Evolutionary conservation across 1,140 invertebrate genomes (phyloP).

Genomic region (Atopsyche davidsoni): DNA sequence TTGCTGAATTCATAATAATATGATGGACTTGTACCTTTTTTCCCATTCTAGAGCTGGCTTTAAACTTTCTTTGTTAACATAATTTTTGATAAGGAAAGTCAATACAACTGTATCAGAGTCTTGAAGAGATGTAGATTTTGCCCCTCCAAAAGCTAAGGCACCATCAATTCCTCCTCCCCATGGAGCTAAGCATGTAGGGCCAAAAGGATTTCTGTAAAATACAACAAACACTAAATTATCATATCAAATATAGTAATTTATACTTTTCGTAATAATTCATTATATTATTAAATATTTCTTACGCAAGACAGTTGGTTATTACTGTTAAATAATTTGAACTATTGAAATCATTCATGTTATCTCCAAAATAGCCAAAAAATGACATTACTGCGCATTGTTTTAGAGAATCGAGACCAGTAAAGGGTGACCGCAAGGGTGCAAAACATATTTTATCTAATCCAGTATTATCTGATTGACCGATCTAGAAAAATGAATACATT

Average conservation of each 20-base stretch:
- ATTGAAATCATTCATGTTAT: constrained; percentile 49
- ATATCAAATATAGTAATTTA: constrained; percentile 2
- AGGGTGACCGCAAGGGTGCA: constrained; percentile 67
- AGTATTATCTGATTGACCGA: constrained; percentile 41
- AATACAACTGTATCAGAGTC: constrained; percentile 55
- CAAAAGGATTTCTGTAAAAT: constrained; percentile 53
- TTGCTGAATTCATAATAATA: neutral
- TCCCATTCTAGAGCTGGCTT: constrained; percentile 71
- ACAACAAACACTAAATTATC: too few relatives aligned
- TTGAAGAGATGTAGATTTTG: constrained; percentile 41
- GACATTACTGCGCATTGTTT: constrained; percentile 75
- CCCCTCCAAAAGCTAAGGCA: constrained; percentile 73
- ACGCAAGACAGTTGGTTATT: constrained; percentile 45
- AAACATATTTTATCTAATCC: constrained; percentile 76
- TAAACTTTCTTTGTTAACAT: constrained; percentile 49
- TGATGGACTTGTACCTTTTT: constrained; percentile 40
- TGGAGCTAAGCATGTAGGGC: constrained; percentile 63
- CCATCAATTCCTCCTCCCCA: constrained; percentile 85
- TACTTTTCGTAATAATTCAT: neutral
- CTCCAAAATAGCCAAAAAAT: constrained; percentile 74
- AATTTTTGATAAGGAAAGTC: constrained; percentile 72
- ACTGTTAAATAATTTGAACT: constrained; percentile 45
- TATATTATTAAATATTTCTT: constrained; percentile 18
- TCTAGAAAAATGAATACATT: constrained; percentile 31
- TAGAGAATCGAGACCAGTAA: constrained; percentile 48